These are phyloP conservation scores for Acanthaster planci DNA, from an alignment of 35 echinoderm and acorn worm genomes.

Conservation along the genomic window DNA sequence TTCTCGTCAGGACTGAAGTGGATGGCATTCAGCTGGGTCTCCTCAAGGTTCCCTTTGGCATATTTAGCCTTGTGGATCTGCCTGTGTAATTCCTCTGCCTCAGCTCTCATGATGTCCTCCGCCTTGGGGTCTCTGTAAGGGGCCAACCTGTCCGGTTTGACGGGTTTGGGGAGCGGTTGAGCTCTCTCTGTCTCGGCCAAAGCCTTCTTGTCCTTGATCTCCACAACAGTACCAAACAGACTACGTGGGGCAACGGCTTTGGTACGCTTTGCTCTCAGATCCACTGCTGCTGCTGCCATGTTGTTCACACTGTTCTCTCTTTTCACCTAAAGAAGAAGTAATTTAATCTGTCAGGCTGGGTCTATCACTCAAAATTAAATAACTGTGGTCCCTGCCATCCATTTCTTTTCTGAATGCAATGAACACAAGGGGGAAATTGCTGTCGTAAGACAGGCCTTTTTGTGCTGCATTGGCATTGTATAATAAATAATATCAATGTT, in stretches of 20 bases:
- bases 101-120: conserved; percentile 42
- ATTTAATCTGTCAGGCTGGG: too few species aligned
- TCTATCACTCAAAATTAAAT: too few species aligned
- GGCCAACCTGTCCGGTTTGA: conserved; percentile 72
- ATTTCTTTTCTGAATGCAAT: too few species aligned
- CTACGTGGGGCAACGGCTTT: conserved; percentile 85
- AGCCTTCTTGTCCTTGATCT: conserved; percentile 76
- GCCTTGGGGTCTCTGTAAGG: conserved; percentile 52
- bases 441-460: too few species aligned
- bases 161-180: conserved; percentile 16
- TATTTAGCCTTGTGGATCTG: conserved; percentile 57
- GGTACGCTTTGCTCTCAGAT: conserved; percentile 82
- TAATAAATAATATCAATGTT: too few species aligned
- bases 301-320: background rate
- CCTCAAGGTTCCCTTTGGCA: conserved; percentile 64
- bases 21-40: conserved; percentile 60
- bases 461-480: too few species aligned
- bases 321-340: background rate
- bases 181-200: conserved; percentile 35
- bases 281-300: conserved; percentile 56
- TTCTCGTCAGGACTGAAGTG: conserved; percentile 65
- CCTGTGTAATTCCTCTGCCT: conserved; percentile 42
- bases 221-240: conserved; percentile 83
- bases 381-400: too few species aligned
- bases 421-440: too few species aligned